Percentiles rank a stretch among this genome's conserved stretches.
Conservation (phyloP, 2,797 vertebrate genomes). For the Eurystomus glaucurus region DNA sequence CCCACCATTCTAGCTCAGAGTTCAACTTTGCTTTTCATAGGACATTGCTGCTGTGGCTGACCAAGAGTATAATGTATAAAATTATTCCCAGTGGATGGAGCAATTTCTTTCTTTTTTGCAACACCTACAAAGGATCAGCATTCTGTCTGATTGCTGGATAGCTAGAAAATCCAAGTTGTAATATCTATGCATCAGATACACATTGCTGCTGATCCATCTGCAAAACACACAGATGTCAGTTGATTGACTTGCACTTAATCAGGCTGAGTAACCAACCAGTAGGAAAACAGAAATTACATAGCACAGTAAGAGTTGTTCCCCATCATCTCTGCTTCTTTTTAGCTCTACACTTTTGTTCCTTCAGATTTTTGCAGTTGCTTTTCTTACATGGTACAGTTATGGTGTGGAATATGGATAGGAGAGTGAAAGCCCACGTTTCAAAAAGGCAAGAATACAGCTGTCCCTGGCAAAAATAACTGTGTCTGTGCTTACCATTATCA, state of each 20-base stretch:
- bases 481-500: neutral
- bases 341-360: neutral
- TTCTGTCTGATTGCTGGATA: conserved; percentile 43
- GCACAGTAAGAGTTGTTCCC: neutral
- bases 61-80: neutral
- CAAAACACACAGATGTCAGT: neutral
- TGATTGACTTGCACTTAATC: conserved; percentile 30
- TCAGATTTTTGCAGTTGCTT: neutral
- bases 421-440: neutral
- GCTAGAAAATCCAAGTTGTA: conserved; percentile 56
- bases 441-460: neutral
- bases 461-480: neutral
- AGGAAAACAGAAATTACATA: conserved; percentile 2
- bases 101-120: neutral
- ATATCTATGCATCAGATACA: conserved; percentile 56
- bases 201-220: neutral
- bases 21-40: neutral
- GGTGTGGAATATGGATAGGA: neutral
- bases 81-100: neutral
- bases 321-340: neutral
- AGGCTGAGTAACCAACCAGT: neutral
- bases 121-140: conserved; percentile 52
- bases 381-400: neutral
- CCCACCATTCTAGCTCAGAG: neutral
- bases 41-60: neutral